Percentiles rank a stretch among this genome's conserved stretches.
These are phyloP conservation scores for Epistrophe eligans DNA, from an alignment of 2,888 invertebrate species.

Conservation along the genomic window DNA sequence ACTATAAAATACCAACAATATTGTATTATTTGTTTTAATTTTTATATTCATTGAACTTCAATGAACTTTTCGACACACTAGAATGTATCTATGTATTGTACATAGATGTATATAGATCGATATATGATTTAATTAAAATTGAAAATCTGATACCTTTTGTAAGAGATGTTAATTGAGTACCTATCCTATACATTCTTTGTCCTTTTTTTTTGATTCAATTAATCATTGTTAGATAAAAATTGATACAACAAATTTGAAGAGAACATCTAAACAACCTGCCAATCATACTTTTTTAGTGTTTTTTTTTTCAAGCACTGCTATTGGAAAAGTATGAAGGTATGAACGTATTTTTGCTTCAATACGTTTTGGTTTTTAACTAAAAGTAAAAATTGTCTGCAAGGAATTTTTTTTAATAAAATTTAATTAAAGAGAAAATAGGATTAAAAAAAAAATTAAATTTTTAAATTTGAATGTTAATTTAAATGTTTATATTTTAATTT, in stretches of 20 bases:
- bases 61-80: neutral
- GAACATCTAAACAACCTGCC: neutral
- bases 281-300: neutral
- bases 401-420: no score
- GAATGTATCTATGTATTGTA: no score
- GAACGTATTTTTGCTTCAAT: neutral
- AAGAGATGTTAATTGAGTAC: neutral
- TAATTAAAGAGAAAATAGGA: no score
- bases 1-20: neutral
- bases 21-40: neutral
- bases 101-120: neutral
- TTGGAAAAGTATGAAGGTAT: neutral
- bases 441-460: no score
- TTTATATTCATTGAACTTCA: neutral
- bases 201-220: neutral
- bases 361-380: neutral
- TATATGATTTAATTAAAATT: neutral
- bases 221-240: neutral
- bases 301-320: neutral
- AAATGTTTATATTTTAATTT: no score
- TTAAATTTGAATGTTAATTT: no score
- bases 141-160: neutral
- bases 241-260: neutral
- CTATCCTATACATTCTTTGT: neutral
- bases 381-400: no score